These are phyloP conservation scores for Fistularia tabacaria DNA, from an alignment of 2,797 vertebrate genomes.

Conservation along the genomic window DNA sequence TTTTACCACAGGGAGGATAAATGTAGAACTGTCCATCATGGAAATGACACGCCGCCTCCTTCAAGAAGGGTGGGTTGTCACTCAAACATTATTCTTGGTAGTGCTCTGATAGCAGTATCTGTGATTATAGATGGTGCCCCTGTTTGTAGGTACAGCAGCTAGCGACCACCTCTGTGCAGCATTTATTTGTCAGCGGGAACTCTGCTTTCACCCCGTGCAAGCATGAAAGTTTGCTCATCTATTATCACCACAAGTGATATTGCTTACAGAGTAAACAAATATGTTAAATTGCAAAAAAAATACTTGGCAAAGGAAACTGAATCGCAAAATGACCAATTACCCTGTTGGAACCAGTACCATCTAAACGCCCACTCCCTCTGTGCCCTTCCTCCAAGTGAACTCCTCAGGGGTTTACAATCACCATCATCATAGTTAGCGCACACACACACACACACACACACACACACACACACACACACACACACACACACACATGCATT, in stretches of 20 bases:
- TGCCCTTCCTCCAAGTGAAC: slow-evolving; percentile 28
- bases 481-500: neutral
- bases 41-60: slow-evolving; percentile 58
- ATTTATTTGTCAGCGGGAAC: slow-evolving; percentile 52
- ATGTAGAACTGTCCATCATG: slow-evolving; percentile 65
- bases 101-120: slow-evolving; percentile 46
- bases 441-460: slow-evolving; percentile 12
- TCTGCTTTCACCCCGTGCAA: slow-evolving; percentile 36
- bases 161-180: slow-evolving; percentile 31
- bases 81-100: slow-evolving; percentile 56
- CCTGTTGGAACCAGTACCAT: slow-evolving; percentile 37
- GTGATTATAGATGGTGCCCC: slow-evolving; percentile 49
- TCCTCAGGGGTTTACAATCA: slow-evolving; percentile 37
- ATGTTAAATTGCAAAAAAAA: slow-evolving; percentile 36
- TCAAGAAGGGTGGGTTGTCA: slow-evolving; percentile 68
- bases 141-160: slow-evolving; percentile 29
- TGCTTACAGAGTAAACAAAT: slow-evolving; percentile 36
- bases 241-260: slow-evolving; percentile 40
- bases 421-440: slow-evolving; percentile 15
- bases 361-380: slow-evolving; percentile 36
- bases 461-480: neutral
- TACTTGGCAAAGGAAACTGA: slow-evolving; percentile 36
- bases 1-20: slow-evolving; percentile 60
- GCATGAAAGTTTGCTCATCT: slow-evolving; percentile 24
- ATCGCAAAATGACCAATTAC: slow-evolving; percentile 62